A percentile compares a stretch with the other conserved stretches of the same genome.
phyloP scores from a whole-genome alignment of 2,113 vertebrate genomes.

The Bos indicus region DNA sequence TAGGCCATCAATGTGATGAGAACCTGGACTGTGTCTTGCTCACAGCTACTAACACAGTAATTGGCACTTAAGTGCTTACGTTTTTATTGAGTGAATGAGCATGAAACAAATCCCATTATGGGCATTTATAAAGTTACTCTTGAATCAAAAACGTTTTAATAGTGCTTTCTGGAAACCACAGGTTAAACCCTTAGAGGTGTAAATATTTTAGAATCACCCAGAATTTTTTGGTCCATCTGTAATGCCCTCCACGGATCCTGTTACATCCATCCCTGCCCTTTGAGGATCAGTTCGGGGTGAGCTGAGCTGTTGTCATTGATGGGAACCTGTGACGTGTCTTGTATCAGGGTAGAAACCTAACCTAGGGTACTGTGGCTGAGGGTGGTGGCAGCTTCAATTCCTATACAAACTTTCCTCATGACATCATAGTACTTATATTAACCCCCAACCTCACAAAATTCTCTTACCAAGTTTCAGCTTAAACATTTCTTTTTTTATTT shows the following conservation, averaged over 20 bases:
- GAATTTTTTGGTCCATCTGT: background rate
- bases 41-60: background rate
- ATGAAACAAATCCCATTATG: background rate
- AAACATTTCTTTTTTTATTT: background rate
- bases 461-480: background rate
- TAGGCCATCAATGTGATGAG: background rate
- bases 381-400: background rate
- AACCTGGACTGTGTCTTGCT: background rate
- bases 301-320: background rate
- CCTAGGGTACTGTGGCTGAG: background rate
- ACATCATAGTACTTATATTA: background rate
- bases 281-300: background rate
- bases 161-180: background rate
- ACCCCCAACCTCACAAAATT: background rate
- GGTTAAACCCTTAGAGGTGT: background rate
- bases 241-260: background rate
- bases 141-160: background rate
- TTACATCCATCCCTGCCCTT: background rate
- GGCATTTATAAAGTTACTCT: constrained; percentile 13
- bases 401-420: background rate
- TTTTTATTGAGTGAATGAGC: background rate
- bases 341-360: background rate
- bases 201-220: background rate
- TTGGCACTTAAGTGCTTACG: background rate
- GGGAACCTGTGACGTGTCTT: background rate